Evolutionary conservation across 2,113 vertebrate genomes (phyloP).

Genomic region (Chloropsis cyanopogon): DNA sequence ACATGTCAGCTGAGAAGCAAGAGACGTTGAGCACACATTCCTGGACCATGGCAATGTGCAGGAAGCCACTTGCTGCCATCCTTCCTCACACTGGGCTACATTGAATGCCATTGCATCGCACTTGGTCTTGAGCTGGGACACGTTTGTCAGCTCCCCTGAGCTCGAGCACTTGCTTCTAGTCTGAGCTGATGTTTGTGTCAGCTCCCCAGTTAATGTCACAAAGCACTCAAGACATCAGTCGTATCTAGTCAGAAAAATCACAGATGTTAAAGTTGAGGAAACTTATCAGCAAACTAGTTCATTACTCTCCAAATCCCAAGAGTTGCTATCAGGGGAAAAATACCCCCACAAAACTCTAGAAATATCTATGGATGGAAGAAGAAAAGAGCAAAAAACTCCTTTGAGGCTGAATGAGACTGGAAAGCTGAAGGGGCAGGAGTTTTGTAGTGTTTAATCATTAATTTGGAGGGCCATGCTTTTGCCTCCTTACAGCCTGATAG

Average conservation of each 20-base stretch:
- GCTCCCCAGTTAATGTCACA: not conserved
- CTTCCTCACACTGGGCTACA: not conserved
- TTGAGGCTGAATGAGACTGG: not conserved
- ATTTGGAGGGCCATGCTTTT: not conserved
- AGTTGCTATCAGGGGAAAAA: not conserved
- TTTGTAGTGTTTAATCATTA: not conserved
- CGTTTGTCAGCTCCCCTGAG: not conserved
- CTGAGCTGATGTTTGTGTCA: not conserved
- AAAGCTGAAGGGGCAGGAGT: not conserved
- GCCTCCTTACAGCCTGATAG: not conserved
- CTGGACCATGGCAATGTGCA: rapidly evolving
- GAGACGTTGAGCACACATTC: not conserved
- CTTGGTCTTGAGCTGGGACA: not conserved
- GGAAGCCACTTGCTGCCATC: not conserved
- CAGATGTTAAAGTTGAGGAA: not conserved
- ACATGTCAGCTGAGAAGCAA: not conserved
- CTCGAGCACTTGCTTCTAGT: not conserved
- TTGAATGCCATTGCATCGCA: rapidly evolving
- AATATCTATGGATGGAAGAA: not conserved
- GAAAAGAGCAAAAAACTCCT: not conserved
- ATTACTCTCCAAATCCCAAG: not conserved
- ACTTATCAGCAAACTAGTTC: not conserved
- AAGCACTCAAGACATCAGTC: not conserved
- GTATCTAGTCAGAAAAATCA: not conserved
- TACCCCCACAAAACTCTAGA: rapidly evolving